phyloP scores from a whole-genome alignment of 2,797 vertebrate species.

The Catostomus latipinnis region DNA sequence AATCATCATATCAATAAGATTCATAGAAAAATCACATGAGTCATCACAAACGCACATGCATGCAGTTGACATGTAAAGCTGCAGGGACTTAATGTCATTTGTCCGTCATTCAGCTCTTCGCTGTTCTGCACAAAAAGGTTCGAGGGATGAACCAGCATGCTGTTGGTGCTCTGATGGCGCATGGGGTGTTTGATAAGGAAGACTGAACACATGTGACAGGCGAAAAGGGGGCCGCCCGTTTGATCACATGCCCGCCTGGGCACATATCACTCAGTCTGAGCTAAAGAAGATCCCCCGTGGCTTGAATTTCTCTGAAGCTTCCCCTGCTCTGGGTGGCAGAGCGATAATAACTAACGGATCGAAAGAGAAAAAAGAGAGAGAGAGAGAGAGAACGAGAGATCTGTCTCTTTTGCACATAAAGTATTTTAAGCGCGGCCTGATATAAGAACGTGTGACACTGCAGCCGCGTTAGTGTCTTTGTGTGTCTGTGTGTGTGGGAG shows the following conservation, averaged over 20 bases:
- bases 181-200: constrained; percentile 26
- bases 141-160: background rate
- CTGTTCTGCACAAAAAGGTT: background rate
- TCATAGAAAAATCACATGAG: constrained; percentile 2
- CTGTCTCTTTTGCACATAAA: constrained; percentile 24
- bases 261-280: constrained; percentile 42
- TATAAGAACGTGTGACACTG: constrained; percentile 35
- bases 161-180: background rate
- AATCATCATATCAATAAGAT: background rate
- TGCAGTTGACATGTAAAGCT: constrained; percentile 33
- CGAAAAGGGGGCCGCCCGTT: constrained; percentile 2
- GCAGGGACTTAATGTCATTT: constrained; percentile 37
- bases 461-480: constrained; percentile 27
- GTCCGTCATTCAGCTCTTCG: background rate
- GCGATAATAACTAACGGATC: constrained; percentile 30
- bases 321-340: constrained; percentile 10
- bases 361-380: background rate
- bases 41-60: constrained; percentile 14
- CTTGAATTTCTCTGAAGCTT: constrained; percentile 33
- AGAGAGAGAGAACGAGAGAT: constrained; percentile 18
- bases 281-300: constrained; percentile 32
- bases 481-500: constrained; percentile 36
- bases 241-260: constrained; percentile 29
- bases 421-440: constrained; percentile 25
- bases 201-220: constrained; percentile 37